Evolutionary conservation across 2,113 vertebrate genomes (phyloP).

Genomic region (Phrynosoma platyrhinos): DNA sequence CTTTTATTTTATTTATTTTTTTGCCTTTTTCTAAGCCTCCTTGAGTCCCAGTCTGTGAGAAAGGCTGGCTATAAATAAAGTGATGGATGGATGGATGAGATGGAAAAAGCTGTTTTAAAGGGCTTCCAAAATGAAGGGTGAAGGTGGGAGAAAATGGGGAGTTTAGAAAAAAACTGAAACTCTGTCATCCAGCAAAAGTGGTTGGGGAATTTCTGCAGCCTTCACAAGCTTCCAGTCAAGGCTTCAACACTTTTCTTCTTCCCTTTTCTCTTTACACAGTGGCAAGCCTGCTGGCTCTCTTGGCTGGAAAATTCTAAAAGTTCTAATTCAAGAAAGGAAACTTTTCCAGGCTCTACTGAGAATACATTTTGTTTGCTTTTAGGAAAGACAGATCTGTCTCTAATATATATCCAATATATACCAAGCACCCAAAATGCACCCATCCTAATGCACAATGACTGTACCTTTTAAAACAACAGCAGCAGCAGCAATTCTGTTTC

Average conservation of each 20-base stretch:
- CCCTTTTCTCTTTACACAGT: background rate
- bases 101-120: too few species aligned
- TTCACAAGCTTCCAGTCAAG: background rate
- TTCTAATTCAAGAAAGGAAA: too few species aligned
- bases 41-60: too few species aligned
- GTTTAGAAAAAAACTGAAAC: background rate
- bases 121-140: too few species aligned
- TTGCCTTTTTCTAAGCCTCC: too few species aligned
- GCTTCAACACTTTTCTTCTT: background rate
- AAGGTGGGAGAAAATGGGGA: background rate
- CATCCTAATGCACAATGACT: background rate
- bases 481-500: too few species aligned
- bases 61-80: too few species aligned
- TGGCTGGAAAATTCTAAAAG: too few species aligned
- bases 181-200: background rate
- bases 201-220: background rate
- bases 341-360: too few species aligned
- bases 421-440: background rate
- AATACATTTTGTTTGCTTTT: too few species aligned
- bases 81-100: too few species aligned
- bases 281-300: background rate
- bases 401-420: background rate
- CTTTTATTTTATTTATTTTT: too few species aligned
- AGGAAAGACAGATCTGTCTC: background rate
- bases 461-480: background rate